Conservation (phyloP, 2,113 vertebrate species). For the Gadus macrocephalus region DNA sequence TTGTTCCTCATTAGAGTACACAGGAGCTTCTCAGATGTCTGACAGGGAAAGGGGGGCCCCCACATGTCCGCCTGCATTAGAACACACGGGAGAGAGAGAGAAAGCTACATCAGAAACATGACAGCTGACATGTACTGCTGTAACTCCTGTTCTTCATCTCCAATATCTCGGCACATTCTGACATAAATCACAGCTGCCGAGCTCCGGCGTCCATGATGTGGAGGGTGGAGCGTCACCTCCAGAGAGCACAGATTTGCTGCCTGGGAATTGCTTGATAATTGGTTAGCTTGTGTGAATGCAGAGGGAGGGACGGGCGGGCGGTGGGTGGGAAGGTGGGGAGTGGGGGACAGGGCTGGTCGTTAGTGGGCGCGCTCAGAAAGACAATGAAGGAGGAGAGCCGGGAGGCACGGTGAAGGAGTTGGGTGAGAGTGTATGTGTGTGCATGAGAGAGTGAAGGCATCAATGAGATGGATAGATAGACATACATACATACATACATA, state of each 20-base stretch:
- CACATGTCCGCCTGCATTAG: slow-evolving; percentile 40
- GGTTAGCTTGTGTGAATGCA: slow-evolving; percentile 36
- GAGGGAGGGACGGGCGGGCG: slow-evolving; percentile 2
- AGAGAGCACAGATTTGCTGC: slow-evolving; percentile 50
- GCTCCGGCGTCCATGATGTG: slow-evolving; percentile 40
- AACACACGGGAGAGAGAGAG: background rate
- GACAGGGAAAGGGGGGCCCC: slow-evolving; percentile 45
- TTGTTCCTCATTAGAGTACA: slow-evolving; percentile 63
- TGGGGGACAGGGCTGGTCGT: too few species aligned
- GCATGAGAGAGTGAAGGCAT: too few species aligned
- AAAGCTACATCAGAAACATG: slow-evolving; percentile 38
- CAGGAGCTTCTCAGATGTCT: slow-evolving; percentile 47
- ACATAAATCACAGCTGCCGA: slow-evolving; percentile 32
- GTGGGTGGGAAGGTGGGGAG: too few species aligned
- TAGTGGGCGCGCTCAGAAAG: slow-evolving; percentile 13
- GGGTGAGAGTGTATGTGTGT: too few species aligned
- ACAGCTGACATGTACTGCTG: slow-evolving; percentile 51
- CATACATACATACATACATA: too few species aligned
- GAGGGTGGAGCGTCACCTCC: slow-evolving; percentile 39
- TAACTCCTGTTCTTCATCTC: slow-evolving; percentile 35
- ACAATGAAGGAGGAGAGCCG: slow-evolving; percentile 28
- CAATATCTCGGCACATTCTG: slow-evolving; percentile 47
- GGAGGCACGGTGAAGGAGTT: slow-evolving; percentile 16
- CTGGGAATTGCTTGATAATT: slow-evolving; percentile 34
- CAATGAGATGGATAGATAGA: too few species aligned